Evolutionary conservation across 2,888 invertebrate species (phyloP), one percentile per base, ranked within the genome.

Genomic region (Camptogramma bilineatum): DNA sequence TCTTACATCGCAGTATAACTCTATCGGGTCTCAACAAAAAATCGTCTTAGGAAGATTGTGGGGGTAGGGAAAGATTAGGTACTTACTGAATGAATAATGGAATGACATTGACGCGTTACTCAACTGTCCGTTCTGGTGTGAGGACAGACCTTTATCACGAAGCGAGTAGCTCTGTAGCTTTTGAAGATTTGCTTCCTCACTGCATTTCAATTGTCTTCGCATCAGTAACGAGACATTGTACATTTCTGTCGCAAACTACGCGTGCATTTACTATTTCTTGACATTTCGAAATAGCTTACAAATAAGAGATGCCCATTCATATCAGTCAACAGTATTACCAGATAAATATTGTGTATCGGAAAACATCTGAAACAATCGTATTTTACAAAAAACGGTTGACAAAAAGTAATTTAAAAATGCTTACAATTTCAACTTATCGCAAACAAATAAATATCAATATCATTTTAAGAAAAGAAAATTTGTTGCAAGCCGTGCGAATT

Each of bases 91-190:
- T 34, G 24, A 18, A 57, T 17, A 8, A 59, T 46, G 46, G 42
- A 42, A 46, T 51, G 54, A 63, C 54, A 55, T 58, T 61, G 63
- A 57, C 52, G 56, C 56, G 60, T 60, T 52, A 44, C 8, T 13
- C 21, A 48, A 7, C n/a, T 44, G 18, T 17, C 19, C 19, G 0
- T 9, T 10, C 51, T 52, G 2, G 8, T 31, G 52, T 21, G 59
- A 31, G 31, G 46, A 13, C 46, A 59, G 31, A 17, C n/a, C 13
- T 21, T 3, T 24, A 48, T 19, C 48, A 21, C 21, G n/a, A 19
- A n/a, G 48, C n/a, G n/a, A 21, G 17, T 17, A 4, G 16, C 17
- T 44, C 16, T 17, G 17, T 44, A 44, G 44, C 16, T 44, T 44
- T 7, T 5, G 7, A 44, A 44, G 44, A 5, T 17, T 44, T 16